Conservation (phyloP, 2,888 invertebrate genomes). For the Actias luna region DNA sequence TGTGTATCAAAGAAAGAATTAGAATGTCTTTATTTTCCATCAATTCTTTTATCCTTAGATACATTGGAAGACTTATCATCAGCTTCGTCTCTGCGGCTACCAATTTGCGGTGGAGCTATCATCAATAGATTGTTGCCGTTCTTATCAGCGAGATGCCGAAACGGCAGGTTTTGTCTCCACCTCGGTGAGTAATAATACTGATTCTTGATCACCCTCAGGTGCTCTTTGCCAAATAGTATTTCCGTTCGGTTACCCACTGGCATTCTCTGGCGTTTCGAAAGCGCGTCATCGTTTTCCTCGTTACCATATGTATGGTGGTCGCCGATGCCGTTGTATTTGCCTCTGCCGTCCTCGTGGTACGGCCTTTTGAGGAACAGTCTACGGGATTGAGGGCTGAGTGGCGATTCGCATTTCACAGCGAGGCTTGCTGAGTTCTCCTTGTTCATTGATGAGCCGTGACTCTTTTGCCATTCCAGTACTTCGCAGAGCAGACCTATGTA, state of each 20-base stretch:
- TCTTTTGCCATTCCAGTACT: constrained; percentile 94
- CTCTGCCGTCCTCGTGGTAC: constrained; percentile 56
- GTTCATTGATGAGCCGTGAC: constrained; percentile 65
- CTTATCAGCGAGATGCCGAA: constrained; percentile 75
- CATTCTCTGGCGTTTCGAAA: constrained; percentile 43
- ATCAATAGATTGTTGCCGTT: constrained; percentile 86
- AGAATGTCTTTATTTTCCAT: background rate
- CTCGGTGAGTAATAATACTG: constrained; percentile 66
- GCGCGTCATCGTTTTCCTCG: constrained; percentile 68
- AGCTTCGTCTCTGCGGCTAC: constrained; percentile 38
- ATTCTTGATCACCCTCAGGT: constrained; percentile 59
- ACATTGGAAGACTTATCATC: background rate
- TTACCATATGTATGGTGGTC: constrained; percentile 57
- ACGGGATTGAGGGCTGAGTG: constrained; percentile 61
- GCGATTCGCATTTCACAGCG: constrained; percentile 80
- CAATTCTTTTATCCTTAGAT: background rate
- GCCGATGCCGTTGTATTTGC: constrained; percentile 50
- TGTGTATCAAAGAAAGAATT: background rate
- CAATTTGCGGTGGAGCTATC: constrained; percentile 81
- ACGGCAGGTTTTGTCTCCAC: constrained; percentile 74
- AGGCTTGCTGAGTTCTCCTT: constrained; percentile 69
- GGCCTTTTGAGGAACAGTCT: constrained; percentile 62
- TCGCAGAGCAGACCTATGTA: constrained; percentile 94
- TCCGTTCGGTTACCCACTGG: constrained; percentile 45
- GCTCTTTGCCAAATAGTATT: constrained; percentile 63